Evolutionary conservation across 2,113 vertebrate genomes (phyloP).

Genomic region (Procavia capensis): DNA sequence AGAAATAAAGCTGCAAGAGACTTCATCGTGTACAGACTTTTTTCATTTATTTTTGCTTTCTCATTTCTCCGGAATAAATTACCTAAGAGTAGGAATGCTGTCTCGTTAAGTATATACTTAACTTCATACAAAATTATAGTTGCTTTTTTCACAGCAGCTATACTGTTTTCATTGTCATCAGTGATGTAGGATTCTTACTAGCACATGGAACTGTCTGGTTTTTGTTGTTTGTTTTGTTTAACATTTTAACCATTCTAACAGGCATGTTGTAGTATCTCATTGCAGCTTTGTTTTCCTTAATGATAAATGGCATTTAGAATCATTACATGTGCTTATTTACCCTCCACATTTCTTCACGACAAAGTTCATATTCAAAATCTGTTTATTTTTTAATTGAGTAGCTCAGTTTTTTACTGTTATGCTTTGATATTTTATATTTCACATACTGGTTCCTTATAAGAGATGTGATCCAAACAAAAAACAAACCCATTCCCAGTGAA

Average conservation of each 20-base stretch:
- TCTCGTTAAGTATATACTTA: background rate
- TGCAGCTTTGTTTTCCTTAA: no score
- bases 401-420: background rate
- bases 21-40: background rate
- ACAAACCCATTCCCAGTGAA: no score
- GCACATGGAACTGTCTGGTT: background rate
- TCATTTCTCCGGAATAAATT: slow-evolving; percentile 8
- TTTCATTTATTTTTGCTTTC: background rate
- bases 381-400: no score
- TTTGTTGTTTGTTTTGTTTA: no score
- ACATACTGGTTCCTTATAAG: background rate
- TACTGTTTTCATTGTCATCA: no score
- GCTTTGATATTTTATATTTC: background rate
- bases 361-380: background rate
- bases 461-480: no score
- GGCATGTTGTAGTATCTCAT: no score
- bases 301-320: slow-evolving; percentile 23
- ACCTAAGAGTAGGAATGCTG: background rate
- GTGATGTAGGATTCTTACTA: background rate
- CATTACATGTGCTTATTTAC: background rate
- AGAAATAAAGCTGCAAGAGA: slow-evolving; percentile 7
- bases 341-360: background rate
- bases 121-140: no score
- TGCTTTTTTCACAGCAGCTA: no score
- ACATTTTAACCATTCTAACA: slow-evolving; percentile 21